Evolutionary conservation across 2,797 vertebrate genomes (phyloP), one percentile per base, ranked within the genome.

Genomic region (Fistularia tabacaria): DNA sequence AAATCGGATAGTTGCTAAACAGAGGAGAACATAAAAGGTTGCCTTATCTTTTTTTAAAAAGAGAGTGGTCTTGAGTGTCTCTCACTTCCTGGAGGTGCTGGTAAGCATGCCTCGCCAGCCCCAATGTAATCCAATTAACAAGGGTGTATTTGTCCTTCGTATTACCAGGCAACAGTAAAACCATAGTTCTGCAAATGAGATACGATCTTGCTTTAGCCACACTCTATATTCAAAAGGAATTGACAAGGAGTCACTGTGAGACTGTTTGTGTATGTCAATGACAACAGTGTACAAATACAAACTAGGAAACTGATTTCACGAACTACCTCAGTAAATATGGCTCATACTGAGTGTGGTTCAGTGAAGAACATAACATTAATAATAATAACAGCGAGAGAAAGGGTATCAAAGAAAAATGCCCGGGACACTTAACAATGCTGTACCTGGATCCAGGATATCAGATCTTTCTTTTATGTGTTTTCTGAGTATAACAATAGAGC

Each of bases 371-470:
- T 25, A 25, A 25, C 25, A 25, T 25, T 25, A 25, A 25, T 5
- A 25, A 25, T 25, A 25, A 25, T 25, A 2, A 25, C 25, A 25
- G n/a, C n/a, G 25, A 25, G 5, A 50, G 92, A 93, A 45, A 92
- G 84, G 9, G 90, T 87, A 70, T 91, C 90, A 85, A 88, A 76
- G 85, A 87, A 95, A 95, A 81, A 91, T 89, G 69, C 92, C 92
- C 69, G 73, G 75, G 62, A 91, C 81, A 13, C 86, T 90, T 80
- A 92, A 87, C 61, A 93, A 85, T 10, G 81, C 67, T 80, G 91
- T 82, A 66, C 79, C 87, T 62, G 87, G 64, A 75, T 83, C 77
- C 81, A 90, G 84, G 66, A 89, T 85, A 60, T 90, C 89, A 88
- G 89, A 25, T 85, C 39, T 89, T 76, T 84, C 88, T 92, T 67